Evolutionary conservation across 2,888 invertebrate genomes (phyloP), one percentile per base, ranked within the genome.

Genomic region (Polyploca ridens): DNA sequence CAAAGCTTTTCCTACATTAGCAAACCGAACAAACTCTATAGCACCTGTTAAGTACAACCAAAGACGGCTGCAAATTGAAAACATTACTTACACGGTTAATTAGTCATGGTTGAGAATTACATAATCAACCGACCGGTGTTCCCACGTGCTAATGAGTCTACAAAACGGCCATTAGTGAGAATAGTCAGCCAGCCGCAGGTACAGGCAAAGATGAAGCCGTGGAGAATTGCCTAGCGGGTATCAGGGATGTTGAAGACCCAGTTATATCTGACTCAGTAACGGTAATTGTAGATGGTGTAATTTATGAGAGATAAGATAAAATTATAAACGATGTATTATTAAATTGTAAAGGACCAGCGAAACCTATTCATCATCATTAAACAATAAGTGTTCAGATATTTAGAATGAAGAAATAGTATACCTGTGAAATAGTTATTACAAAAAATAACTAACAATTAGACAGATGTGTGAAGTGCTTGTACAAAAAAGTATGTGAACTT

Each of bases 121-220:
- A 41, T 41, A 61, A 61, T 61, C 38, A 38, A 60, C 38, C 16
- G 35, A 38, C 60, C 61, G 61, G 61, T 61, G 13, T 19, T 19
- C 38, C 61, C 61, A 61, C 41, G 61, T 33, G 61, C 61, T 61
- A 61, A 61, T 61, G 38, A 61, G 61, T 19, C 41, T 19, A 61
- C 61, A 14, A 44, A 61, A 19, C 6, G 27, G 41, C 61, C 27
- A 61, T 61, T 61, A 61, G 27, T 44, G 27, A 61, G 41, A 61
- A 41, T 61, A 61, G 27, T 44, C 41, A 60, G 41, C 11, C 16
- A 61, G 44, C 61, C 61, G 16, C 61, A 41, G 66, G 8, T 35
- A n/a, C 58, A 33, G 58, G 33, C 5, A 58, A 1, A 33, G 33
- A n/a, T 58, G 59, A 59, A n/a, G n/a, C 35, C 7, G 10, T 14